Conservation (phyloP, 2,888 invertebrate species). For the Caenorhabditis sp. region DNA sequence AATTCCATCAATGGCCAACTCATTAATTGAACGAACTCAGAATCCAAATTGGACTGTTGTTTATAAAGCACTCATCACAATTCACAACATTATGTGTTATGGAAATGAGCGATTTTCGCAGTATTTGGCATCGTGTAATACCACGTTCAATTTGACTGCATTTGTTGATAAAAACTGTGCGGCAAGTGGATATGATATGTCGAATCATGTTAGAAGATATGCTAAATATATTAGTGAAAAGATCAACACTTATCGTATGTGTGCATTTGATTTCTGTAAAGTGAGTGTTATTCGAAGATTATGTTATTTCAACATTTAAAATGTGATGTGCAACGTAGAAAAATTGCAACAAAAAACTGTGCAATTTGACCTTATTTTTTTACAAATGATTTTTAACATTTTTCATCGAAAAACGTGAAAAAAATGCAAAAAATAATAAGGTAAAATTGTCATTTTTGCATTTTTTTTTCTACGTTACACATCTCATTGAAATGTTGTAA, state of each 20-base stretch:
- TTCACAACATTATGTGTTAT: constrained; percentile 98
- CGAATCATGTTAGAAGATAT: constrained; percentile 96
- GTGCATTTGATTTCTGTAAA: constrained; percentile 99
- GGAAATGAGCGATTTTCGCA: constrained; percentile 99
- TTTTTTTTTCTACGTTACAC: too few relatives aligned
- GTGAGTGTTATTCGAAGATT: too few relatives aligned
- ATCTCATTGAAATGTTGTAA: too few relatives aligned
- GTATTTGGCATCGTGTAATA: constrained; percentile 98
- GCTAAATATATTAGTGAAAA: constrained; percentile 99
- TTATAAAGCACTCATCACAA: constrained; percentile 95
- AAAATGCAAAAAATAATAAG: too few relatives aligned
- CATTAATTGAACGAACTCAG: constrained; percentile 95
- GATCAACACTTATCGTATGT: constrained; percentile 94
- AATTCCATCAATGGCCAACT: constrained; percentile 97
- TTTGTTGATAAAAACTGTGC: constrained; percentile 96
- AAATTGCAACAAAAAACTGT: too few relatives aligned
- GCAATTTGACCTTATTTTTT: too few relatives aligned
- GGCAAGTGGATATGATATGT: constrained; percentile 99
- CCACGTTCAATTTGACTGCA: constrained; percentile 95
- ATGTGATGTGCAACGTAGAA: too few relatives aligned
- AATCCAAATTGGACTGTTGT: constrained; percentile 98
- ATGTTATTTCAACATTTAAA: too few relatives aligned
- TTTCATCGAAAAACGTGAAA: too few relatives aligned
- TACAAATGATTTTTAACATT: too few relatives aligned
- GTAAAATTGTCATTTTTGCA: too few relatives aligned